Percentiles rank a stretch among this genome's conserved stretches.
Conservation (phyloP, 2,113 vertebrate species). For the Mormyrus iriodes region DNA sequence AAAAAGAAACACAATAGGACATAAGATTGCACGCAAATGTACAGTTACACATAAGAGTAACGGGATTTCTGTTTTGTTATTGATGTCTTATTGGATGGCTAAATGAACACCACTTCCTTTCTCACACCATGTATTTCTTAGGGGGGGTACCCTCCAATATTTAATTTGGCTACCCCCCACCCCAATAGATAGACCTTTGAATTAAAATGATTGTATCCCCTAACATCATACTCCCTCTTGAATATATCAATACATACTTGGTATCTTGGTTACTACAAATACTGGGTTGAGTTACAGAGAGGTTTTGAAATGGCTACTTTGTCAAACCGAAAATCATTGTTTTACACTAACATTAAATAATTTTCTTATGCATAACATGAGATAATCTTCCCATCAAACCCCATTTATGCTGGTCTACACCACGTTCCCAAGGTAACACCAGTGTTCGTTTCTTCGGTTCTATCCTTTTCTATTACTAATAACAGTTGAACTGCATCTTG, state of each 20-base stretch:
- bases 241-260: background rate
- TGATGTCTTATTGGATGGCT: background rate
- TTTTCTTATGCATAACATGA: no score
- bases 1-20: background rate
- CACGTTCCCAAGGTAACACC: background rate
- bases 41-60: background rate
- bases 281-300: background rate
- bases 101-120: background rate
- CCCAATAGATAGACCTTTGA: background rate
- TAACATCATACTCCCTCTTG: background rate
- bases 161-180: background rate
- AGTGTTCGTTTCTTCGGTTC: background rate
- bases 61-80: background rate
- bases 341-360: background rate
- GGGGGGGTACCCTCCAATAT: background rate
- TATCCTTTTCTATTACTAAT: background rate
- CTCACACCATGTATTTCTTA: background rate
- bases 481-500: background rate
- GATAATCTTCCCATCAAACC: background rate
- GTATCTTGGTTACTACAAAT: background rate
- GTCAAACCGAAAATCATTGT: background rate
- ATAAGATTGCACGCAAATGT: background rate
- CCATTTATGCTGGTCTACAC: background rate
- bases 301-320: background rate
- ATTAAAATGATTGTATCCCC: background rate